phyloP scores from a whole-genome alignment of 30 jellyfish, hydroid and myxozoan species.

The Turritopsis dohrnii region DNA sequence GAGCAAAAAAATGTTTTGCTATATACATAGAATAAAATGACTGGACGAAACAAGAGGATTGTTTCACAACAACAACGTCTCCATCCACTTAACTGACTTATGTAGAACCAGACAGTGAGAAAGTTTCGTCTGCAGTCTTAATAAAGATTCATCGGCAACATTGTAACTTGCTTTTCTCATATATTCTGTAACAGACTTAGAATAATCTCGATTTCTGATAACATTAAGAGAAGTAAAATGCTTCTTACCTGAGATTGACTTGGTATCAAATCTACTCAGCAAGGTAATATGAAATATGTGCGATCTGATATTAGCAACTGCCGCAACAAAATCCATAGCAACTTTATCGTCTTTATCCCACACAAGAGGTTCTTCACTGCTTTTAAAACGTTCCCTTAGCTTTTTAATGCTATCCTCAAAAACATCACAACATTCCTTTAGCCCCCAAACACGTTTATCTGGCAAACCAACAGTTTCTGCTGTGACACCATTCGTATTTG shows the following conservation, averaged over 20 bases:
- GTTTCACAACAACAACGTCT: no score
- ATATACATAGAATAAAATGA: no score
- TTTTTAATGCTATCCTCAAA: constrained; percentile 32
- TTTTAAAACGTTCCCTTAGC: constrained; percentile 30
- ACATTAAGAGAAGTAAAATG: neutral
- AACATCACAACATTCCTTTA: constrained; percentile 54
- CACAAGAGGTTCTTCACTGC: constrained; percentile 52
- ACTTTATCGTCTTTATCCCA: constrained; percentile 98
- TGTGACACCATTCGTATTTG: neutral
- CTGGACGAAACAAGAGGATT: no score
- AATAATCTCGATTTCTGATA: no score
- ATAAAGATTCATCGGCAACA: no score
- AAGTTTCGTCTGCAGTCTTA: no score
- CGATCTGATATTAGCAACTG: constrained; percentile 94
- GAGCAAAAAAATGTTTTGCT: constrained; percentile 5
- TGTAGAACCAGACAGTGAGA: no score
- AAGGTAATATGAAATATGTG: constrained; percentile 74
- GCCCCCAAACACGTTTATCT: constrained; percentile 64
- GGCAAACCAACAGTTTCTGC: neutral
- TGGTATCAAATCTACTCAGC: constrained; percentile 84
- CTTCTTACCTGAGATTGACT: constrained; percentile 37
- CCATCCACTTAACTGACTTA: no score
- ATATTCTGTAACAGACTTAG: no score
- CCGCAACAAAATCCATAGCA: constrained; percentile 97
- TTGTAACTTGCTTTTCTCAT: no score